Evolutionary conservation across 2,888 invertebrate species (phyloP), one percentile per base, ranked within the genome.

Genomic region (Drosophila anomelani): DNA sequence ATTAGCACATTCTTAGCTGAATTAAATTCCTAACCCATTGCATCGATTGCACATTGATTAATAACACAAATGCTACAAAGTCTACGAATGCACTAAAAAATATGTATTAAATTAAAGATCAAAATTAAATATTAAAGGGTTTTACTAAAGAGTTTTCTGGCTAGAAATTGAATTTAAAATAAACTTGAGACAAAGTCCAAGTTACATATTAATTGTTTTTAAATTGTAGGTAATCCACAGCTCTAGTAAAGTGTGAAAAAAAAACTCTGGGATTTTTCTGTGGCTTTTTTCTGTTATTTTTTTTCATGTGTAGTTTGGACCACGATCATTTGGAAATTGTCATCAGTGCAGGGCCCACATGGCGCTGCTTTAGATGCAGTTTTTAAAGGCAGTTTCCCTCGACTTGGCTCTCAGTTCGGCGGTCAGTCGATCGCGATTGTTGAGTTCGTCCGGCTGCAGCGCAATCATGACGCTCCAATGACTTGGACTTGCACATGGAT

Each of bases 401-500:
- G 38, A 29, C 9, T 15, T 1, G 10, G 23, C 15, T n/a, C 46
- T 23, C n/a, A 32, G 62, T 34, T n/a, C 32, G 20, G 5, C 58
- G 26, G 20, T 44, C 58, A 68, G 68, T 68, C 68, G 68, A 68
- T 67, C 57, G 68, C 68, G 41, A 17, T 36, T 49, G 20, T 49
- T 23, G 61, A 39, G 26, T n/a, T 61, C 47, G 62, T 63, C 62
- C 39, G 67, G 41, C 56, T 49, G 67, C 51, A 44, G 20, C 44
- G 38, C 29, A 20, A 62, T 44, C 43, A 61, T 51, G 64, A 29
- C 20, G 56, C 56, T 23, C 4, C 56, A 55, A 69, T 70, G 70
- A 43, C 44, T 51, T 4, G 10, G 7, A 32, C 44, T 4, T 26
- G 26, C 59, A 38, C 34, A 20, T 3, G n/a, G 9, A 29, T 43